Evolutionary conservation across 1,140 invertebrate genomes (phyloP).

Genomic region (Solenopsis invicta): DNA sequence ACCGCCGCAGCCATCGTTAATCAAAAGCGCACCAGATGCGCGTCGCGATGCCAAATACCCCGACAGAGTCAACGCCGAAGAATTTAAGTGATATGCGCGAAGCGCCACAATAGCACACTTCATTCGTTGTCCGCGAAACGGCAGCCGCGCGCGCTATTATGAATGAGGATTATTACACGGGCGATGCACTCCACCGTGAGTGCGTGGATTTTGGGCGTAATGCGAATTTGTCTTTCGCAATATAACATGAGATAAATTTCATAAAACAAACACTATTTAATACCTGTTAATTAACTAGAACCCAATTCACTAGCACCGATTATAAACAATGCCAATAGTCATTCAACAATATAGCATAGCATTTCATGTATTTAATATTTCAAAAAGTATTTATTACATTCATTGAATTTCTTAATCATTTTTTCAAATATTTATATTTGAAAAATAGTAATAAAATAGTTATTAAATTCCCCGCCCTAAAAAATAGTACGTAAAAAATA

Average conservation of each 20-base stretch:
- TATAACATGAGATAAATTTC: background rate
- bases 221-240: background rate
- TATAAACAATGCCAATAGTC: too few species aligned
- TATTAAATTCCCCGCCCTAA: too few species aligned
- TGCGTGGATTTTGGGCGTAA: background rate
- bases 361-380: too few species aligned
- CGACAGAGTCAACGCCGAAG: constrained; percentile 37
- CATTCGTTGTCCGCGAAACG: constrained; percentile 10
- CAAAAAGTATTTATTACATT: too few species aligned
- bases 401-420: too few species aligned
- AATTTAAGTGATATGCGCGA: constrained; percentile 40
- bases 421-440: too few species aligned
- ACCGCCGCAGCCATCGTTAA: background rate
- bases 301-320: background rate
- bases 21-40: constrained; percentile 46
- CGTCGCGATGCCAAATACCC: constrained; percentile 18
- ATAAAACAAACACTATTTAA: background rate
- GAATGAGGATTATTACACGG: constrained; percentile 56
- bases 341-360: too few species aligned
- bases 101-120: constrained; percentile 36
- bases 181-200: constrained; percentile 9
- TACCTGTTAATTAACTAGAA: background rate
- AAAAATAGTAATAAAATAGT: too few species aligned
- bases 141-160: constrained; percentile 31
- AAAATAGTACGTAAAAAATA: too few species aligned